A percentile compares a stretch with the other conserved stretches of the same genome.
These are phyloP conservation scores for Cherax destructor DNA, from an alignment of 1,140 invertebrate species.

Conservation along the genomic window DNA sequence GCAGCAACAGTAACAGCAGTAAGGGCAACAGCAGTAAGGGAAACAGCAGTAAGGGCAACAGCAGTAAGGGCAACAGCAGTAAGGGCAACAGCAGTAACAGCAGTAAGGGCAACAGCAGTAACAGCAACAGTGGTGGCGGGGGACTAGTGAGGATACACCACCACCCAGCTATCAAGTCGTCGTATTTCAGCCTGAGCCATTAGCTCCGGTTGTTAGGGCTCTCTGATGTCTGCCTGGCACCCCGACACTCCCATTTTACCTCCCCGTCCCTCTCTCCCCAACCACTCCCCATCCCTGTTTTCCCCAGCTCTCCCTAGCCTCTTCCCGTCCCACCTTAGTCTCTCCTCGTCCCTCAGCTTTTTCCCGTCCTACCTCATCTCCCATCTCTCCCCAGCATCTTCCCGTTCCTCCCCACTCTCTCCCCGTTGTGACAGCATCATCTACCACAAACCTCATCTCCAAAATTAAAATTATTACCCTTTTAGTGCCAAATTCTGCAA, in stretches of 20 bases:
- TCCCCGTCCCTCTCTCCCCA: background rate
- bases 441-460: background rate
- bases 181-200: slow-evolving; percentile 22
- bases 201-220: slow-evolving; percentile 3
- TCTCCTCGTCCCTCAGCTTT: background rate
- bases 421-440: background rate
- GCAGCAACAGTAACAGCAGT: background rate
- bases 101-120: background rate
- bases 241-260: background rate
- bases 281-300: background rate
- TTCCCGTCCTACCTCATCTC: too few species aligned
- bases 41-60: background rate
- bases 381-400: too few species aligned
- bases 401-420: too few species aligned
- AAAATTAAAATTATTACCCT: background rate
- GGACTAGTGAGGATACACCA: background rate
- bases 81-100: background rate
- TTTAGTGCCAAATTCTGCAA: background rate
- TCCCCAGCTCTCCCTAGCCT: background rate
- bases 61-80: background rate
- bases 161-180: background rate
- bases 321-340: background rate
- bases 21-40: background rate
- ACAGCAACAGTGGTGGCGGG: background rate
- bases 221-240: background rate